Conservation (phyloP, 2,113 vertebrate genomes). For the Syrrhaptes paradoxus region DNA sequence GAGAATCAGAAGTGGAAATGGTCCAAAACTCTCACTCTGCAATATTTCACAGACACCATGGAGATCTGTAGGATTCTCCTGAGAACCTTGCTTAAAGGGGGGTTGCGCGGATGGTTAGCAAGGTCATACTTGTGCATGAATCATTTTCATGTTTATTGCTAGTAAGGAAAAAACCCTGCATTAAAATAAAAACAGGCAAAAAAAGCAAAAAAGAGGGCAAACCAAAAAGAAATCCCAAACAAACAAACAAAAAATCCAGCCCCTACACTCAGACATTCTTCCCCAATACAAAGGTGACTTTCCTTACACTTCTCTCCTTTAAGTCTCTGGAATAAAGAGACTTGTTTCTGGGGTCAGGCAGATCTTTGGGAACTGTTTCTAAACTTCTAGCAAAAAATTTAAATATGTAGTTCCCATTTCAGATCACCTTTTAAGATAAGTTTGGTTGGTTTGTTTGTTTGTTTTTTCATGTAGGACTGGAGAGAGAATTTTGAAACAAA, state of each 20-base stretch:
- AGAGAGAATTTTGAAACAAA: background rate
- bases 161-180: background rate
- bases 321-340: background rate
- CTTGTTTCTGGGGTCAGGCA: background rate
- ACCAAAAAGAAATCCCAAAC: background rate
- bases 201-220: background rate
- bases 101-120: background rate
- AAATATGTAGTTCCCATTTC: background rate
- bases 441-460: no score
- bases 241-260: background rate
- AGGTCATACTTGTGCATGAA: background rate
- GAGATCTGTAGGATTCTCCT: background rate
- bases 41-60: background rate
- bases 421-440: background rate
- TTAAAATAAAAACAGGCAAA: no score
- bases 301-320: background rate
- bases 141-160: background rate
- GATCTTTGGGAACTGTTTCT: background rate
- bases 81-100: background rate
- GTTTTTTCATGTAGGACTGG: background rate
- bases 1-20: slow-evolving; percentile 10
- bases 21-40: background rate
- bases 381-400: background rate
- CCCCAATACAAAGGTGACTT: background rate
- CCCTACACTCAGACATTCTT: background rate